These are phyloP conservation scores for Xyliphius kryptos DNA, from an alignment of 2,113 vertebrate species.

Conservation along the genomic window DNA sequence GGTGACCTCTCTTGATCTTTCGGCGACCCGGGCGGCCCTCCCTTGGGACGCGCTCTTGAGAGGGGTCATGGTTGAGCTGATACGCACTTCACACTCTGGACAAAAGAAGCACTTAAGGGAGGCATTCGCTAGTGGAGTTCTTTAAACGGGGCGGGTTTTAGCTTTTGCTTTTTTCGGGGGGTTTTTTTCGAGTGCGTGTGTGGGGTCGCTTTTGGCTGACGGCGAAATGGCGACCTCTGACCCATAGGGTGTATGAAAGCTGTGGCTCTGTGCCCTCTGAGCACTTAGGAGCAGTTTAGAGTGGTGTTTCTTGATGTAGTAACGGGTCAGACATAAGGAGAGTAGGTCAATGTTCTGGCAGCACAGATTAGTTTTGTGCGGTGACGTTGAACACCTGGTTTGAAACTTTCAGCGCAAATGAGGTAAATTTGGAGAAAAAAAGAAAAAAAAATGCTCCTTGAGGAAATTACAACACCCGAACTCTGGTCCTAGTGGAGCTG, in stretches of 20 bases:
- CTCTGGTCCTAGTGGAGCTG: too few species aligned
- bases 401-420: too few species aligned
- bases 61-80: constrained; percentile 45
- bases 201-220: constrained; percentile 3
- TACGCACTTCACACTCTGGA: constrained; percentile 50
- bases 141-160: neutral
- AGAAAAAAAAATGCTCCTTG: too few species aligned
- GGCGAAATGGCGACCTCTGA: constrained; percentile 44
- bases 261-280: constrained; percentile 11
- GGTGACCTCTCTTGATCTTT: constrained; percentile 46
- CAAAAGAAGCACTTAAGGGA: constrained; percentile 36
- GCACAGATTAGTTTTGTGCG: too few species aligned
- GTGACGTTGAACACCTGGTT: too few species aligned
- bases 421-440: too few species aligned
- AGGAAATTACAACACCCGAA: too few species aligned
- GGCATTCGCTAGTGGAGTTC: constrained; percentile 18
- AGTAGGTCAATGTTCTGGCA: too few species aligned
- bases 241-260: constrained; percentile 20
- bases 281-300: constrained; percentile 18
- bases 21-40: constrained; percentile 34
- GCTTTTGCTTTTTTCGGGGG: too few species aligned
- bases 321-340: neutral
- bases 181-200: constrained; percentile 6
- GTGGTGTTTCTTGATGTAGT: too few species aligned
- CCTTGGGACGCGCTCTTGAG: constrained; percentile 47